These are phyloP conservation scores for Heliothis virescens DNA, from an alignment of 1,140 invertebrate species.

Conservation along the genomic window DNA sequence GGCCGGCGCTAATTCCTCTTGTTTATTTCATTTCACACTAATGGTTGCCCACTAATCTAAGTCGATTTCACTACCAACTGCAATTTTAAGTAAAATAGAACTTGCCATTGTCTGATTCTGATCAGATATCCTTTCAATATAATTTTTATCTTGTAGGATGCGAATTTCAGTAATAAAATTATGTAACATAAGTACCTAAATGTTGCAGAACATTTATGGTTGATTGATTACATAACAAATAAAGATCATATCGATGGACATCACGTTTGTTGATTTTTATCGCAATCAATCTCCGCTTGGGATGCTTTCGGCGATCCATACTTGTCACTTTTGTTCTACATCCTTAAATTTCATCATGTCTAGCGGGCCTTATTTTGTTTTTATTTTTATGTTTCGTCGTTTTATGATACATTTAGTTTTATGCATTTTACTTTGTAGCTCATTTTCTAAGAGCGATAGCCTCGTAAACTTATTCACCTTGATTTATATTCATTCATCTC, in stretches of 20 bases:
- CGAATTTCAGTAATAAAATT: conserved; percentile 52
- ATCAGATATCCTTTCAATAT: conserved; percentile 17
- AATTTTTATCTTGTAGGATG: conserved; percentile 33
- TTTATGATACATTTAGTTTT: conserved; percentile 9
- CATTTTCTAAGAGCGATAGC: conserved; percentile 38
- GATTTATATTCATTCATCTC: conserved; percentile 52
- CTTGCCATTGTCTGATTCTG: conserved; percentile 42
- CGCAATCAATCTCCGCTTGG: conserved; percentile 69
- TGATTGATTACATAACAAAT: conserved; percentile 63
- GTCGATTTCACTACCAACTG: conserved; percentile 64
- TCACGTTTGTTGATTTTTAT: conserved; percentile 75
- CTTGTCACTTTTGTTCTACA: conserved; percentile 62
- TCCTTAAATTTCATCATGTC: conserved; percentile 61
- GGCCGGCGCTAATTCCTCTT: conserved; percentile 79
- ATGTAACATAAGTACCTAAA: conserved; percentile 51
- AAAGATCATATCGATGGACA: conserved; percentile 70
- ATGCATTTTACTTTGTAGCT: not conserved
- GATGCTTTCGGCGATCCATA: conserved; percentile 65
- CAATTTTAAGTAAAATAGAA: conserved; percentile 36
- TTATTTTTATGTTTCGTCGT: not conserved
- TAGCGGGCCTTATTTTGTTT: conserved; percentile 11
- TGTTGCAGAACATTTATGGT: conserved; percentile 51
- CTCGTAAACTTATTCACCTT: conserved; percentile 62
- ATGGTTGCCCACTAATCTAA: conserved; percentile 66
- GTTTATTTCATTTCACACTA: conserved; percentile 81